A percentile compares a stretch with the other conserved stretches of the same genome.
Conservation (phyloP, 2,113 vertebrate genomes). For the Clarias macrocephalus region DNA sequence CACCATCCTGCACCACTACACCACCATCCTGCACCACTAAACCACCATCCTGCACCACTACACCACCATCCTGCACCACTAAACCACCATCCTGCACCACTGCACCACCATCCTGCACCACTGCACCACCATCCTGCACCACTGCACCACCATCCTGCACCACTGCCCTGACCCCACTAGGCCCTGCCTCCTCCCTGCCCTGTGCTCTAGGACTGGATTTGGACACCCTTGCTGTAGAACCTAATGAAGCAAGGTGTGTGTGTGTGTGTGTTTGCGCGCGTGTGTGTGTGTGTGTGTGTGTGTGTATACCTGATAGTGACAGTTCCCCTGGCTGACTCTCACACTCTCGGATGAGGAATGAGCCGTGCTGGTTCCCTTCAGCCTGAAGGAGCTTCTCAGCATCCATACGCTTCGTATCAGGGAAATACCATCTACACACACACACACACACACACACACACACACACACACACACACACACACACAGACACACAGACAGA, state of each 20-base stretch:
- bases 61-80: too few relatives aligned
- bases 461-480: conserved; percentile 8
- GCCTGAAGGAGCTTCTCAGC: conserved; percentile 83
- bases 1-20: too few relatives aligned
- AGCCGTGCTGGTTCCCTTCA: conserved; percentile 74
- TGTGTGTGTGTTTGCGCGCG: too few relatives aligned
- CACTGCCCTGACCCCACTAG: too few relatives aligned
- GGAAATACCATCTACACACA: conserved; percentile 89
- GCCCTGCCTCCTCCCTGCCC: fast-evolving
- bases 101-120: fast-evolving
- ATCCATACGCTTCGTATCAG: conserved; percentile 81
- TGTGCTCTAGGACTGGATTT: fast-evolving
- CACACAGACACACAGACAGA: conserved; percentile 35
- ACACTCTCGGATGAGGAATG: conserved; percentile 88
- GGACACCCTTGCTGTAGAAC: background rate
- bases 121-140: too few relatives aligned
- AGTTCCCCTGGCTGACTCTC: conserved; percentile 84
- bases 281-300: conserved; percentile 22
- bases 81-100: too few relatives aligned
- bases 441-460: conserved; percentile 13
- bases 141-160: too few relatives aligned
- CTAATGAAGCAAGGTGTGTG: background rate
- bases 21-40: too few relatives aligned
- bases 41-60: too few relatives aligned
- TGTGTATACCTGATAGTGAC: conserved; percentile 85